Conservation (phyloP, 2,888 invertebrate genomes). For the Keiferia lycopersicella region DNA sequence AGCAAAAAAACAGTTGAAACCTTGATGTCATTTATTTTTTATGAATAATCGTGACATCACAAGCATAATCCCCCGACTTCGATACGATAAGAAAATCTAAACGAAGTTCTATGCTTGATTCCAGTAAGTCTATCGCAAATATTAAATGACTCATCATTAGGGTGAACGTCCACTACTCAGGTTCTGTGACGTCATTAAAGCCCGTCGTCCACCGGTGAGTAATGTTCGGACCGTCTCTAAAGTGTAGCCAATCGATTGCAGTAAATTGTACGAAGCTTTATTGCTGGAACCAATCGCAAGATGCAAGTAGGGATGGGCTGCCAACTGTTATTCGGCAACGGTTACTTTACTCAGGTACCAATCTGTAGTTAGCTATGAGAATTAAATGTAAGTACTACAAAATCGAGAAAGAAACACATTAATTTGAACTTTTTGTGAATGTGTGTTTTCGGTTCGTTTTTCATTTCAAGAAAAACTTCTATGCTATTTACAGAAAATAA, state of each 20-base stretch:
- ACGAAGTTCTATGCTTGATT: not conserved
- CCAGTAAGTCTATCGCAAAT: not conserved
- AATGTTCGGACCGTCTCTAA: slow-evolving; percentile 45
- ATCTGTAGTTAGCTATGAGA: slow-evolving; percentile 16
- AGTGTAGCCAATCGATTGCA: slow-evolving; percentile 57
- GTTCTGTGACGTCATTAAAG: slow-evolving; percentile 19
- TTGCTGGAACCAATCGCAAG: slow-evolving; percentile 51
- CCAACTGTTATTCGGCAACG: not conserved
- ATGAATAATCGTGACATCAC: no score
- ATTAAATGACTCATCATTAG: slow-evolving; percentile 10
- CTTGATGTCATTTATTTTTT: no score
- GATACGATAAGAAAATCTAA: no score
- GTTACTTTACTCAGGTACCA: no score
- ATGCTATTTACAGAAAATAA: no score
- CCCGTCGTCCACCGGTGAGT: slow-evolving; percentile 29
- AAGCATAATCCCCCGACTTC: no score
- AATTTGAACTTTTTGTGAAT: no score
- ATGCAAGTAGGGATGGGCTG: slow-evolving; percentile 33
- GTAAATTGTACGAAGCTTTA: slow-evolving; percentile 56
- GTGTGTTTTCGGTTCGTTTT: no score
- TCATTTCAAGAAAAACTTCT: no score
- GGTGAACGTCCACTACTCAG: slow-evolving; percentile 7
- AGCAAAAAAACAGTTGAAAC: no score
- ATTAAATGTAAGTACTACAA: not conserved
- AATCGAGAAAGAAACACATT: not conserved